These are phyloP conservation scores for Elaphurus davidianus DNA, from an alignment of 2,113 vertebrate species.

Conservation along the genomic window DNA sequence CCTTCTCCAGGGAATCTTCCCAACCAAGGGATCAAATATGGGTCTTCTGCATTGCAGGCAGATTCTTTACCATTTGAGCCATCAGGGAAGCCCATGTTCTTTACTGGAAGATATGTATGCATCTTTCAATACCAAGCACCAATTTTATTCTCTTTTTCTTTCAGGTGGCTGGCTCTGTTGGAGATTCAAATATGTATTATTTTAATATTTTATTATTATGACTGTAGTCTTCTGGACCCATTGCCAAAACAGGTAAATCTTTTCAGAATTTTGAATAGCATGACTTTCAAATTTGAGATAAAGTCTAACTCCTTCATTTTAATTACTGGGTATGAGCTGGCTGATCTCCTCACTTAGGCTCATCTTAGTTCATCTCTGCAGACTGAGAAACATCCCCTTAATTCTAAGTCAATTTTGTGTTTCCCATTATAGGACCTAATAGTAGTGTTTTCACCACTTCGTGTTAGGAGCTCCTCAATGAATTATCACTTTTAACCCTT, in stretches of 20 bases:
- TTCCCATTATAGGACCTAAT: neutral
- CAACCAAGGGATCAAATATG: neutral
- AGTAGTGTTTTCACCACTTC: neutral
- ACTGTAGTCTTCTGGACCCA: constrained; percentile 83
- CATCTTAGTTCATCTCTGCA: neutral
- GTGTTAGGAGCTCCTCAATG: neutral
- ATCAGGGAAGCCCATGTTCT: neutral
- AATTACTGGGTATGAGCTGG: neutral
- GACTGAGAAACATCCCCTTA: neutral
- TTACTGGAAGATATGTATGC: neutral
- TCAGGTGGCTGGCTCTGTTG: constrained; percentile 87
- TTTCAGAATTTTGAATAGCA: neutral
- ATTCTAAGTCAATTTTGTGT: neutral
- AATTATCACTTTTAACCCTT: neutral
- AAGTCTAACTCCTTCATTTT: neutral
- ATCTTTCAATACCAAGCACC: constrained; percentile 10
- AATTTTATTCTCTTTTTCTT: constrained; percentile 30
- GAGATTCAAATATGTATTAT: constrained; percentile 84
- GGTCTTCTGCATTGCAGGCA: neutral
- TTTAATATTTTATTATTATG: constrained; percentile 85
- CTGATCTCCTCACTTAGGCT: neutral
- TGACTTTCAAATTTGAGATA: neutral
- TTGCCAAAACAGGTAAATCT: constrained; percentile 84
- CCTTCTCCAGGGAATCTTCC: neutral
- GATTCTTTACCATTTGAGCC: neutral